Conservation (phyloP, 2,113 vertebrate genomes). For the Nansenia antarctica region DNA sequence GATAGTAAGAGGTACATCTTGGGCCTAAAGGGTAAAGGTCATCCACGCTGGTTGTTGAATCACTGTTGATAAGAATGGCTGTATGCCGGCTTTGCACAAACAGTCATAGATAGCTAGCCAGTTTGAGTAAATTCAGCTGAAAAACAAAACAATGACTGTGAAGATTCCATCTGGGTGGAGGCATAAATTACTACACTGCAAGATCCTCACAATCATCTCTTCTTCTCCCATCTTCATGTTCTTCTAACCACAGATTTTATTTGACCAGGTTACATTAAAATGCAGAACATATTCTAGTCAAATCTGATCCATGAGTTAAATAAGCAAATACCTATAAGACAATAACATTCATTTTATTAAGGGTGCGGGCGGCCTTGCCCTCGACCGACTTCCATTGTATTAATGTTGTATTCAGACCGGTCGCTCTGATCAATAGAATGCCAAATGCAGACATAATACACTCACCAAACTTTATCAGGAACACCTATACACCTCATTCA, state of each 20-base stretch:
- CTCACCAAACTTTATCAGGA: too few relatives aligned
- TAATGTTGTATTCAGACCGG: too few relatives aligned
- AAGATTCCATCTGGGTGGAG: too few relatives aligned
- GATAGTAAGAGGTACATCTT: slow-evolving; percentile 21
- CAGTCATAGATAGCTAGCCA: not conserved
- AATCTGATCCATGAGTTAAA: not conserved
- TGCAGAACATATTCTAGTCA: not conserved
- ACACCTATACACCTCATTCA: too few relatives aligned
- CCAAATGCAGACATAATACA: too few relatives aligned
- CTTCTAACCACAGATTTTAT: not conserved
- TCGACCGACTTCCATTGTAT: not conserved
- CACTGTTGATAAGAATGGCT: slow-evolving; percentile 9
- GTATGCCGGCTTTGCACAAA: not conserved
- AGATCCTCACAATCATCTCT: not conserved
- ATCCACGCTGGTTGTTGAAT: slow-evolving; percentile 3
- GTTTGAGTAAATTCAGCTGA: too few relatives aligned
- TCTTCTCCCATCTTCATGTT: not conserved
- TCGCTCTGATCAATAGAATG: too few relatives aligned
- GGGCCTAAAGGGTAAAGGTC: slow-evolving; percentile 39
- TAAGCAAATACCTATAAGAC: not conserved
- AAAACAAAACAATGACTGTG: not conserved
- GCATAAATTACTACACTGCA: too few relatives aligned
- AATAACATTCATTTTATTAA: not conserved
- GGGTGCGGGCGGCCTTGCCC: too few relatives aligned
- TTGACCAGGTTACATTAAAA: not conserved